phyloP scores from a whole-genome alignment of 2,113 vertebrate species.

The Malurus alboscapulatus region DNA sequence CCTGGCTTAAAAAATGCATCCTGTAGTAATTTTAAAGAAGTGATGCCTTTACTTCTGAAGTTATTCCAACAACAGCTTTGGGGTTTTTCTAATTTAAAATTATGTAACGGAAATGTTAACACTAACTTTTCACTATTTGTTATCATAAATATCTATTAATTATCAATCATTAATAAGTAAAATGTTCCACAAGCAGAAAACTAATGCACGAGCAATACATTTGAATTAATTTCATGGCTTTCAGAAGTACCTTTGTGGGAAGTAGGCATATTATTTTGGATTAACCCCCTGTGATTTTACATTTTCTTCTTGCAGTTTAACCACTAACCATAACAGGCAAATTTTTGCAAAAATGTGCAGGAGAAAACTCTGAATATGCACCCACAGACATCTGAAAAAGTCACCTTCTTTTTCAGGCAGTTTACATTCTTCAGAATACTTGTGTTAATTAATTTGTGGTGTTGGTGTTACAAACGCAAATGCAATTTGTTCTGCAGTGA shows the following conservation, averaged over 20 bases:
- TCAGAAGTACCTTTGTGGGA: not conserved
- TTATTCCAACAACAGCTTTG: not conserved
- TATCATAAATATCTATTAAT: not conserved
- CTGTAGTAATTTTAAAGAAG: not conserved
- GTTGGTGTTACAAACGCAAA: not conserved
- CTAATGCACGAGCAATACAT: not conserved
- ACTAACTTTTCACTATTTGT: not conserved
- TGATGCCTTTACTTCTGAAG: not conserved
- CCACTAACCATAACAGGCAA: not conserved
- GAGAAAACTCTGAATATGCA: not conserved
- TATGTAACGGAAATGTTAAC: not conserved
- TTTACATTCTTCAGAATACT: not conserved
- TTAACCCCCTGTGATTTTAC: not conserved
- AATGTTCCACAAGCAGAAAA: not conserved
- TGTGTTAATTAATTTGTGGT: accelerated
- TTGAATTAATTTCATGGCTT: not conserved
- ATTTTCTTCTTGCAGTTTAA: not conserved
- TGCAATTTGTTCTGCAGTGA: accelerated
- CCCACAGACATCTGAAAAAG: not conserved
- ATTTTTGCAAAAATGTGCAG: not conserved
- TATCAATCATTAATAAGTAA: not conserved
- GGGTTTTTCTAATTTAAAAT: not conserved
- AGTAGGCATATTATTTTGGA: not conserved
- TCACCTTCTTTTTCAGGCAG: not conserved
- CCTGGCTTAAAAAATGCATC: not conserved